These are phyloP conservation scores for Nudaria mundana DNA, from an alignment of 2,888 invertebrate species.

Conservation along the genomic window DNA sequence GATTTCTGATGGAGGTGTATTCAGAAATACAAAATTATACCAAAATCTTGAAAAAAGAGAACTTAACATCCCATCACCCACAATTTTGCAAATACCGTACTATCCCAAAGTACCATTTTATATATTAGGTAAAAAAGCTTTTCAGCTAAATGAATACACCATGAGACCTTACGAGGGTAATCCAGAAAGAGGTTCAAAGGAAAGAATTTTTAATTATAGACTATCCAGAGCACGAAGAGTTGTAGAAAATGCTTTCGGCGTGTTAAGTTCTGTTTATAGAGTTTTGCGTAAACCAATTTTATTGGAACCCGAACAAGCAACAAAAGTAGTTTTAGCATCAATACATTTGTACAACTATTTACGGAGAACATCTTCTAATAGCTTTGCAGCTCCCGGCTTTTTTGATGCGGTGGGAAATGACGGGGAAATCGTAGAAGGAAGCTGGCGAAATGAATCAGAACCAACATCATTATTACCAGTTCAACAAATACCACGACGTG, in stretches of 20 bases:
- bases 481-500: slow-evolving; percentile 14
- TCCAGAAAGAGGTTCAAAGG: neutral
- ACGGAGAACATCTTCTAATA: neutral
- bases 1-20: slow-evolving; percentile 7
- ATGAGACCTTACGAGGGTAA: neutral
- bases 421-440: neutral
- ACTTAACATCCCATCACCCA: neutral
- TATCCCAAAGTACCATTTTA: too few relatives aligned
- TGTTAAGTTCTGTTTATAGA: slow-evolving; percentile 7
- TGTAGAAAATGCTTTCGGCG: slow-evolving; percentile 22
- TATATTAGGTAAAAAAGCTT: neutral
- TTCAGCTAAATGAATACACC: neutral
- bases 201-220: neutral
- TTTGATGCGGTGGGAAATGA: neutral
- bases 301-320: neutral
- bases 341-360: neutral
- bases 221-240: slow-evolving; percentile 8
- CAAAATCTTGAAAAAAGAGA: neutral
- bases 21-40: neutral
- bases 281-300: neutral
- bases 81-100: slow-evolving; percentile 8
- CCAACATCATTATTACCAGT: neutral
- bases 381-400: neutral
- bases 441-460: neutral
- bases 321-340: slow-evolving; percentile 3